Percentiles rank a stretch among this genome's conserved stretches.
Evolutionary conservation across 2,888 invertebrate genomes (phyloP).

Genomic region (Carterocephalus palaemon): DNA sequence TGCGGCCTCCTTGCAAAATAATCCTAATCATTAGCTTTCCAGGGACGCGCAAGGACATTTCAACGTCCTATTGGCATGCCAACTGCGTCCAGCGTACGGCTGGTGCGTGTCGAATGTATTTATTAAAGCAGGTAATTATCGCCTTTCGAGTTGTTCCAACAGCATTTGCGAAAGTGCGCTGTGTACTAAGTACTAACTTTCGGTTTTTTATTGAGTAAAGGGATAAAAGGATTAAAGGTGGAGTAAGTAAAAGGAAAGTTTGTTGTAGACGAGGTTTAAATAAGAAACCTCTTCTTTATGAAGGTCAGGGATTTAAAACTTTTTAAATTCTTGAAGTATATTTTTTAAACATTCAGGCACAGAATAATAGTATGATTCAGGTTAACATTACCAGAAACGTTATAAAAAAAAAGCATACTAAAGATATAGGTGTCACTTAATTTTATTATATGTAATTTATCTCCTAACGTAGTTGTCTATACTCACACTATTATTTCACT

Average conservation of each 20-base stretch:
- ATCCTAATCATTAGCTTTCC: conserved; percentile 54
- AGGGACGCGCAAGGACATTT: conserved; percentile 62
- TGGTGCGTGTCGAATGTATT: conserved; percentile 6
- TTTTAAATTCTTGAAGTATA: no score
- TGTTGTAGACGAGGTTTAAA: no score
- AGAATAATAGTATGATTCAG: no score
- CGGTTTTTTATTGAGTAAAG: conserved; percentile 3
- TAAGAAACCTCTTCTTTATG: no score
- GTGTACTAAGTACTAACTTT: conserved; percentile 14
- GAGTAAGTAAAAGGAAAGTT: conserved; percentile 14
- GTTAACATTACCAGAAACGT: no score
- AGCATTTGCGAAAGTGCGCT: conserved; percentile 8
- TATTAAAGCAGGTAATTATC: conserved; percentile 11
- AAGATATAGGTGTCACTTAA: no score
- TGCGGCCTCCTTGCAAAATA: conserved; percentile 63
- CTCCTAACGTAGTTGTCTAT: no score
- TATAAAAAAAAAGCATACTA: no score
- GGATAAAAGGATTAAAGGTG: conserved; percentile 9
- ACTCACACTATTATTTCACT: no score
- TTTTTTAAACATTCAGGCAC: no score
- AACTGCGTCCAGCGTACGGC: conserved; percentile 34
- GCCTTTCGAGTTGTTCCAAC: conserved; percentile 8
- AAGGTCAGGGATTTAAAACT: no score
- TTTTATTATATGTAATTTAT: no score
- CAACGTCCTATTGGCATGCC: conserved; percentile 44